Percentiles rank a stretch among this genome's conserved stretches.
Evolutionary conservation across 2,888 invertebrate species (phyloP).

Genomic region (Drosophila antonietae): DNA sequence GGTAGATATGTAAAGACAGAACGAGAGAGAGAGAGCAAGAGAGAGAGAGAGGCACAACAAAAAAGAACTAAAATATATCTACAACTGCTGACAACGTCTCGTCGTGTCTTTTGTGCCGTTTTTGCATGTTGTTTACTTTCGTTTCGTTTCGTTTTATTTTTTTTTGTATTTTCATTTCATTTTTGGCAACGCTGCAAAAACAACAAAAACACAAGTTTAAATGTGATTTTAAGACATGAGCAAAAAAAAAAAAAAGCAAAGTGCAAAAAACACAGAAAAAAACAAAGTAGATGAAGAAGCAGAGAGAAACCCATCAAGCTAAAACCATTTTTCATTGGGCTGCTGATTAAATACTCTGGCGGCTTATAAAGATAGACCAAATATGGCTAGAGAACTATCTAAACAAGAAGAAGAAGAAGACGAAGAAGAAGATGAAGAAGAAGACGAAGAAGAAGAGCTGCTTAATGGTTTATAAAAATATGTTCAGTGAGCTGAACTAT

Average conservation of each 20-base stretch:
- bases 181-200: conserved; percentile 50
- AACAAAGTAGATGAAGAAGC: not conserved
- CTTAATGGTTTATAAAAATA: not conserved
- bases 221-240: conserved; percentile 42
- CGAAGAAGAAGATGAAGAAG: not conserved
- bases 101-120: conserved; percentile 62
- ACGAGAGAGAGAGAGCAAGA: not conserved
- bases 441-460: not conserved
- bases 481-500: not conserved
- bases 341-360: conserved; percentile 5
- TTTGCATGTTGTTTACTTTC: conserved; percentile 67
- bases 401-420: not conserved
- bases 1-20: conserved; percentile 25
- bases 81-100: conserved; percentile 64
- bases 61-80: conserved; percentile 11
- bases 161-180: conserved; percentile 42
- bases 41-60: not conserved
- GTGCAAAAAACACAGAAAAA: conserved; percentile 5
- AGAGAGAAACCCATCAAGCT: conserved; percentile 1
- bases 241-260: conserved; percentile 7
- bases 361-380: not conserved
- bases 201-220: conserved; percentile 38
- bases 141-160: conserved; percentile 11
- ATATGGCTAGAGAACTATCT: not conserved
- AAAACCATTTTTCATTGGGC: conserved; percentile 6